Conservation (phyloP, 2,113 vertebrate species). For the Halichoeres trimaculatus region DNA sequence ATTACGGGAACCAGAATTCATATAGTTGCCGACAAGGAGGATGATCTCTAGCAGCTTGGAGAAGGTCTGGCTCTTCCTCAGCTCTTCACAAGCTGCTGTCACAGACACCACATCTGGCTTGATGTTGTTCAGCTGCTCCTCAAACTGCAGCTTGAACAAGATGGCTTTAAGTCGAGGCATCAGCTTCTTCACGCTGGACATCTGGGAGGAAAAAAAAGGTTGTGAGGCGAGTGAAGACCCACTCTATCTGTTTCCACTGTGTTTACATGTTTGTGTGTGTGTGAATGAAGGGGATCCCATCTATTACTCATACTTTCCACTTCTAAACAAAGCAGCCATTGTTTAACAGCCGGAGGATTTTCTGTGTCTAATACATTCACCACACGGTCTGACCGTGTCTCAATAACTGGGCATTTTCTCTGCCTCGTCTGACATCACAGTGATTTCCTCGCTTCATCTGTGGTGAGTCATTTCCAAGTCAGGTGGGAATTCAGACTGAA, state of each 20-base stretch:
- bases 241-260: constrained; percentile 8
- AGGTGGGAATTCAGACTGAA: constrained; percentile 12
- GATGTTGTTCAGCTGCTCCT: constrained; percentile 91
- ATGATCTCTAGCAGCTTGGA: constrained; percentile 86
- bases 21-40: constrained; percentile 90
- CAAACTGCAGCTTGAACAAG: constrained; percentile 91
- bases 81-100: constrained; percentile 91
- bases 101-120: constrained; percentile 94
- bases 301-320: constrained; percentile 40
- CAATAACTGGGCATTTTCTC: background rate
- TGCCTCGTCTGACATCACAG: constrained; percentile 8
- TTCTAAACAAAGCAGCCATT: constrained; percentile 51
- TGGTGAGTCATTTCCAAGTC: constrained; percentile 32
- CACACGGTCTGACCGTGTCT: background rate
- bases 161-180: constrained; percentile 87
- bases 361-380: constrained; percentile 27
- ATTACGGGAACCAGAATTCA: constrained; percentile 93
- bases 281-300: constrained; percentile 34
- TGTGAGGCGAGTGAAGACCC: background rate
- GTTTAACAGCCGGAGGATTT: constrained; percentile 27
- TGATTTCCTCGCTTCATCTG: constrained; percentile 12
- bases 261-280: constrained; percentile 5
- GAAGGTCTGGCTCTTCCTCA: constrained; percentile 87
- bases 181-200: constrained; percentile 87
- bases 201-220: constrained; percentile 74